A percentile compares a stretch with the other conserved stretches of the same genome.
phyloP scores from a whole-genome alignment of 1,140 invertebrate genomes.

The Hormaphis cornu region DNA sequence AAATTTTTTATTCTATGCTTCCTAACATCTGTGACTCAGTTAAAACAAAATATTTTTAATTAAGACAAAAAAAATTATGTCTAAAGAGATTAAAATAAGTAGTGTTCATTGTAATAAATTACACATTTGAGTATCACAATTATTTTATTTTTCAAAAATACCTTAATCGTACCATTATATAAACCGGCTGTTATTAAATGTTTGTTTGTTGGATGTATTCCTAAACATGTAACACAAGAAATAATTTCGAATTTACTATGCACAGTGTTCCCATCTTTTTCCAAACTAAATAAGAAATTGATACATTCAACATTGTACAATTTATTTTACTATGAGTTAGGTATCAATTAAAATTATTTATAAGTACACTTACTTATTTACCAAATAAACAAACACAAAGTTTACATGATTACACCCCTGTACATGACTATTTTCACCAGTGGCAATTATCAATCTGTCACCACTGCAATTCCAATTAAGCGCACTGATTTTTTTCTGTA shows the following conservation, averaged over 20 bases:
- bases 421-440: not conserved
- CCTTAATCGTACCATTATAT: not conserved
- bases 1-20: too few relatives aligned
- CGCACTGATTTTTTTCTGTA: constrained; percentile 13
- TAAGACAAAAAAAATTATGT: too few relatives aligned
- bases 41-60: too few relatives aligned
- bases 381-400: not conserved
- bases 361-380: not conserved
- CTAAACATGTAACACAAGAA: constrained; percentile 7
- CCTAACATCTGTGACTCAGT: too few relatives aligned
- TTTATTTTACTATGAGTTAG: not conserved
- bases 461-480: not conserved
- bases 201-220: constrained; percentile 4
- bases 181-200: constrained; percentile 2
- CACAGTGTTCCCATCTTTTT: not conserved
- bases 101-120: too few relatives aligned
- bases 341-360: not conserved
- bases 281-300: not conserved
- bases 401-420: constrained; percentile 16
- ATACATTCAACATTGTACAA: not conserved
- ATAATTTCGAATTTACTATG: not conserved
- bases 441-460: not conserved
- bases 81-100: too few relatives aligned
- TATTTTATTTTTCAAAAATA: not conserved
- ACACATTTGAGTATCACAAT: too few relatives aligned